Conservation (phyloP, 2,113 vertebrate species). For the Phyllopteryx taeniolatus region DNA sequence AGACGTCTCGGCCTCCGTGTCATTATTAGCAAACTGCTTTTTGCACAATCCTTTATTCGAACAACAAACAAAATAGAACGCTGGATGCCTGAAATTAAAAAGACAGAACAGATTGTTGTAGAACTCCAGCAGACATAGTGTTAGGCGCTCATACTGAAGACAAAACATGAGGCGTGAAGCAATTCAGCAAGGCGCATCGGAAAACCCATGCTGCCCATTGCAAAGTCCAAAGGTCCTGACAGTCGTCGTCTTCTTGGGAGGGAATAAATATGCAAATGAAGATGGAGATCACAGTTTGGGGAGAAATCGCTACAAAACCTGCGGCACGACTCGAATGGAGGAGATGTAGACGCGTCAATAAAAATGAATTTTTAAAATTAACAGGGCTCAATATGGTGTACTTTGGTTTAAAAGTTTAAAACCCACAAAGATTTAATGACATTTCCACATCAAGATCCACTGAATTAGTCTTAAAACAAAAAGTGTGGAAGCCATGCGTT, state of each 20-base stretch:
- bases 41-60: conserved; percentile 76
- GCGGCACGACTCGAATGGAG: conserved; percentile 41
- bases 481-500: not conserved
- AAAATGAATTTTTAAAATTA: conserved; percentile 21
- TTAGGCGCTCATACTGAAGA: conserved; percentile 69
- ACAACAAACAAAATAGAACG: conserved; percentile 73
- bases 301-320: conserved; percentile 48
- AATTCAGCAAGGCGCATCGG: conserved; percentile 64
- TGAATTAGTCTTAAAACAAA: not conserved
- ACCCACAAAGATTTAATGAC: conserved; percentile 23
- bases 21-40: conserved; percentile 66
- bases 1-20: conserved; percentile 43
- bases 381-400: conserved; percentile 34
- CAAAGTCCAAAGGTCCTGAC: conserved; percentile 41
- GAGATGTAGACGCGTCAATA: not conserved
- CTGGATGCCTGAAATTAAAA: conserved; percentile 68
- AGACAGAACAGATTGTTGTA: conserved; percentile 65
- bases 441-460: conserved; percentile 16
- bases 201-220: conserved; percentile 55
- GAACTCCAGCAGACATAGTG: conserved; percentile 69
- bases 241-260: conserved; percentile 21
- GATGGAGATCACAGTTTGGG: conserved; percentile 46
- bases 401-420: conserved; percentile 63
- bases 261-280: conserved; percentile 29
- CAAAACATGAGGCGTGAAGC: conserved; percentile 53